Evolutionary conservation across 2,113 vertebrate genomes (phyloP).

Genomic region (Neogobius melanostomus): DNA sequence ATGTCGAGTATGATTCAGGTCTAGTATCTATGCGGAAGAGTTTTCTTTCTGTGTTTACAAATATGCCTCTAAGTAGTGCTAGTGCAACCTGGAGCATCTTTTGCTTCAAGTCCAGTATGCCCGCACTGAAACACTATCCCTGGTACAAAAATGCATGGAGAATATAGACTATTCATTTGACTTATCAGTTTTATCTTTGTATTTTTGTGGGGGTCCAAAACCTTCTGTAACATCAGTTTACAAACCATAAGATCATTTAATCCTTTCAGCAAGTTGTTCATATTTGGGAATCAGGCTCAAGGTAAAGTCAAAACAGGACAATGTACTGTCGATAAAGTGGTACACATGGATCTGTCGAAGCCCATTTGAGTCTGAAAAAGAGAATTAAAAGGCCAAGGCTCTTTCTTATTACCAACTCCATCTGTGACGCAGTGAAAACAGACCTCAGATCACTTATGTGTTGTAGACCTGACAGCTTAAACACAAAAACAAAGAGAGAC

Average conservation of each 20-base stretch:
- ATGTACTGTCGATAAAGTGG: constrained; percentile 3
- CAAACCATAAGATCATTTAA: neutral
- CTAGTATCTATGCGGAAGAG: too few species aligned
- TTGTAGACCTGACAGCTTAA: neutral
- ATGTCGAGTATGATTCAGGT: too few species aligned
- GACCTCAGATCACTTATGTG: neutral
- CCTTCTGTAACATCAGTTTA: constrained; percentile 3
- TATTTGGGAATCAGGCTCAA: constrained; percentile 10
- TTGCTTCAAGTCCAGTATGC: neutral
- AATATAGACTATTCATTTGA: neutral
- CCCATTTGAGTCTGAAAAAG: constrained; percentile 2
- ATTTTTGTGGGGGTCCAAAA: neutral
- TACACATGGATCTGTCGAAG: constrained; percentile 9
- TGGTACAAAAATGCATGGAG: neutral
- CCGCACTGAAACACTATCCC: neutral
- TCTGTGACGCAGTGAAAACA: neutral
- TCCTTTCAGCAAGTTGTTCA: constrained; percentile 11
- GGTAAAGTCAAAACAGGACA: constrained; percentile 11
- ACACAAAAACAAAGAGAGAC: neutral
- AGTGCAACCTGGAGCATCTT: neutral
- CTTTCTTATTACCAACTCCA: neutral
- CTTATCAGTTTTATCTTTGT: neutral
- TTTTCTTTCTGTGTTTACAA: too few species aligned
- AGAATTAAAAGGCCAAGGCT: neutral
- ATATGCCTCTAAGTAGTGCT: too few species aligned